Conservation (phyloP, 1,140 invertebrate species). For the Eueides isabella region DNA sequence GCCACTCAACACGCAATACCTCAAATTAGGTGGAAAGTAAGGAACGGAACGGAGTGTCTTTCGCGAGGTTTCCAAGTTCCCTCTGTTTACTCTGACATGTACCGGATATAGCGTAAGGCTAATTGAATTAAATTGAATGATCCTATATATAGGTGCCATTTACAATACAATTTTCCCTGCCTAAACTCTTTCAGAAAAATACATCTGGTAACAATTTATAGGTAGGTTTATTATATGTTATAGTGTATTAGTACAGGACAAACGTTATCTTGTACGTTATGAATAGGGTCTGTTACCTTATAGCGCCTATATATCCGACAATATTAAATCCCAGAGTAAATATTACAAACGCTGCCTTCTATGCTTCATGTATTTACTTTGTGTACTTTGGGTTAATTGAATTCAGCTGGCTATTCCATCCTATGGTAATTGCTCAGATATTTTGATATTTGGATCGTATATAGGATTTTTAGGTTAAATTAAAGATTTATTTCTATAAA, state of each 20-base stretch:
- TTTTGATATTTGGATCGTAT: slow-evolving; percentile 1
- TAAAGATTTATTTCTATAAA: too few species aligned
- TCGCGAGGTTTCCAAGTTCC: too few species aligned
- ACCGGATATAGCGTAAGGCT: too few species aligned
- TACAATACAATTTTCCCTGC: too few species aligned
- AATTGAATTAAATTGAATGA: too few species aligned
- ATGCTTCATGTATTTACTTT: slow-evolving; percentile 10
- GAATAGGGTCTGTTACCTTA: slow-evolving; percentile 4
- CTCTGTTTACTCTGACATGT: too few species aligned
- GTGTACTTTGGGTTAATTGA: neutral
- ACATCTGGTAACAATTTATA: neutral
- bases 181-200: too few species aligned
- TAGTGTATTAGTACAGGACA: neutral
- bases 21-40: too few species aligned
- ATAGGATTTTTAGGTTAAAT: neutral
- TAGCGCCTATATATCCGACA: slow-evolving; percentile 1
- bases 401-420: neutral
- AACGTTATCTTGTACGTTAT: neutral
- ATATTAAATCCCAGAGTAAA: slow-evolving; percentile 2
- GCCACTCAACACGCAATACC: too few species aligned
- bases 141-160: too few species aligned
- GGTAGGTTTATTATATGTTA: neutral
- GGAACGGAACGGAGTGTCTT: too few species aligned
- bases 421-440: neutral
- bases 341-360: neutral